Conservation (phyloP, 2,797 vertebrate species). For the Ispidina picta region DNA sequence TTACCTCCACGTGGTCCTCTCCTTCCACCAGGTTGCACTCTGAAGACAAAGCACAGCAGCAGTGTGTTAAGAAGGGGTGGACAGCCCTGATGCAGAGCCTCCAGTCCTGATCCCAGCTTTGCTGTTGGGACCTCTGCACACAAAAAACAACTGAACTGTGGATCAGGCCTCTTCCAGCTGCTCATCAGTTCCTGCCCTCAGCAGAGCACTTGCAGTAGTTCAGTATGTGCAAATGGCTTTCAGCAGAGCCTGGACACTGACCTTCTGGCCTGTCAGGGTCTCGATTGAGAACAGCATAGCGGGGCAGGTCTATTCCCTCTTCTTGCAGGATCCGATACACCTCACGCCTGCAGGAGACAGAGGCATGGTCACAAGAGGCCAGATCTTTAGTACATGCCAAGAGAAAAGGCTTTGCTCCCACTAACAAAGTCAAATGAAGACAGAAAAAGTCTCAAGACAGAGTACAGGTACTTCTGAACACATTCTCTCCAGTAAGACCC, state of each 20-base stretch:
- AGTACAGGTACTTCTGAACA: neutral
- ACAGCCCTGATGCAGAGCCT: neutral
- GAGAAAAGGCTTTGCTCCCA: neutral
- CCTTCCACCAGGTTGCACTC: slow-evolving; percentile 96
- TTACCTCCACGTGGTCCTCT: slow-evolving; percentile 98
- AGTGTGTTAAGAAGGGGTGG: neutral
- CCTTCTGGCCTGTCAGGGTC: slow-evolving; percentile 96
- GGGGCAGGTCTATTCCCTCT: slow-evolving; percentile 96
- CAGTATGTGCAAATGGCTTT: neutral
- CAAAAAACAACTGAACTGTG: neutral
- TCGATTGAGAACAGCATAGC: slow-evolving; percentile 95
- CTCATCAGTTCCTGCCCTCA: neutral
- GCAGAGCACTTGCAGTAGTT: neutral
- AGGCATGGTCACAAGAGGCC: neutral
- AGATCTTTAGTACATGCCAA: neutral
- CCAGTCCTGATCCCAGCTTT: neutral
- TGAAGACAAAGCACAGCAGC: slow-evolving; percentile 58
- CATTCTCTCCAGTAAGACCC: neutral
- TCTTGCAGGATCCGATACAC: slow-evolving; percentile 98
- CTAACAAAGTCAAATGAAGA: neutral
- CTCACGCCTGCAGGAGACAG: slow-evolving; percentile 85
- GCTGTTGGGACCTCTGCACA: neutral
- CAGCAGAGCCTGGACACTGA: slow-evolving; percentile 46
- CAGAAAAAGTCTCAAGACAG: neutral
- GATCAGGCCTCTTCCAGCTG: neutral